Evolutionary conservation across 1,140 invertebrate genomes (phyloP).

Genomic region (Danaus plexippus): DNA sequence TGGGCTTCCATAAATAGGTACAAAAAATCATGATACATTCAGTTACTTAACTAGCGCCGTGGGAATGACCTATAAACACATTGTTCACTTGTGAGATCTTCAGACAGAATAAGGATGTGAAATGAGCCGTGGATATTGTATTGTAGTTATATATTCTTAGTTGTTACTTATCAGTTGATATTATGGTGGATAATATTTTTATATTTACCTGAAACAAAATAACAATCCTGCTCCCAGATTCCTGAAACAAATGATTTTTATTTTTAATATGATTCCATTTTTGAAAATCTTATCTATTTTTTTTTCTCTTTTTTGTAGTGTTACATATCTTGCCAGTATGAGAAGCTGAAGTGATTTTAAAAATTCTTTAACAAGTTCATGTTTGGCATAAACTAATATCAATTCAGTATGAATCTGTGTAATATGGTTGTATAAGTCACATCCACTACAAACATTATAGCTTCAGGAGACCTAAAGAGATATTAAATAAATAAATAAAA

Average conservation of each 20-base stretch:
- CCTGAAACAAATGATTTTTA: conserved; percentile 33
- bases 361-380: no score
- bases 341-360: no score
- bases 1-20: no score
- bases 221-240: conserved; percentile 42
- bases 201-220: conserved; percentile 47
- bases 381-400: no score
- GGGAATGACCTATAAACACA: conserved; percentile 21
- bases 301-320: not conserved
- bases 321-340: not conserved
- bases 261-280: no score
- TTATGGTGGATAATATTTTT: conserved; percentile 1
- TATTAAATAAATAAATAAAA: no score
- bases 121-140: conserved; percentile 1
- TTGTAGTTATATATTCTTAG: conserved; percentile 2
- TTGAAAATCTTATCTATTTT: conserved; percentile 13
- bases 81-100: conserved; percentile 11
- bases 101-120: conserved; percentile 17
- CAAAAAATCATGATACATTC: no score
- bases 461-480: no score
- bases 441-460: no score
- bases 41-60: conserved; percentile 3
- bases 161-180: not conserved
- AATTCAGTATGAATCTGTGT: no score
- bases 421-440: no score